phyloP scores from a whole-genome alignment of 2,888 invertebrate species.

The Pelosia muscerda region DNA sequence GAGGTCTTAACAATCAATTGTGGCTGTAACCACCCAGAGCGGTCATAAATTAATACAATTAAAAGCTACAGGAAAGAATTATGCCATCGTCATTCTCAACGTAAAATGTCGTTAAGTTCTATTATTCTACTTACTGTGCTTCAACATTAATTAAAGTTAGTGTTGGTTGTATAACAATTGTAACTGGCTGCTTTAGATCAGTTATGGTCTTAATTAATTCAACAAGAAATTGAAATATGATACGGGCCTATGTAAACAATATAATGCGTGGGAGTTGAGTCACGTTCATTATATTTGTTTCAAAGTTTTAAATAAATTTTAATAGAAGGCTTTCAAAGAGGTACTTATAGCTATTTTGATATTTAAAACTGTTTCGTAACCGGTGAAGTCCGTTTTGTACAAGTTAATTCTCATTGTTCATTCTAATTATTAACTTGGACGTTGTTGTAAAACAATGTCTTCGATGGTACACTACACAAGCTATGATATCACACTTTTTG shows the following conservation, averaged over 20 bases:
- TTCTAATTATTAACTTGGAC: background rate
- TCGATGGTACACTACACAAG: no score
- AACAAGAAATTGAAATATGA: slow-evolving; percentile 39
- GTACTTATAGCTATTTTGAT: background rate
- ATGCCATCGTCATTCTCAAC: slow-evolving; percentile 40
- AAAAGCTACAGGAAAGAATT: slow-evolving; percentile 58
- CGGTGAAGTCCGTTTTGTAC: background rate
- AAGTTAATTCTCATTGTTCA: background rate
- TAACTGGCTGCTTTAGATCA: slow-evolving; percentile 31
- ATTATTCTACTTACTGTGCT: slow-evolving; percentile 50
- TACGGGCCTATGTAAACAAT: slow-evolving; percentile 37
- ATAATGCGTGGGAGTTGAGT: background rate
- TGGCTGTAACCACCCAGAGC: slow-evolving; percentile 69
- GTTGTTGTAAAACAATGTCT: background rate
- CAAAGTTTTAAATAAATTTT: slow-evolving; percentile 5
- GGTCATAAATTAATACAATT: slow-evolving; percentile 78
- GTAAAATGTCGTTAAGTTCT: slow-evolving; percentile 58
- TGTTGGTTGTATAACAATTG: slow-evolving; percentile 42
- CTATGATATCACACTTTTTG: no score
- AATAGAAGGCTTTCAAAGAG: background rate
- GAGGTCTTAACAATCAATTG: slow-evolving; percentile 66
- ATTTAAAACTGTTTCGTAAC: background rate
- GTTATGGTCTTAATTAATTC: slow-evolving; percentile 48
- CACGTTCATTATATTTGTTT: background rate
- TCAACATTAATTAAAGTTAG: slow-evolving; percentile 46